Base-by-base conservation (phyloP, 2,113 vertebrate genomes). In the Polyodon spathula region DNA sequence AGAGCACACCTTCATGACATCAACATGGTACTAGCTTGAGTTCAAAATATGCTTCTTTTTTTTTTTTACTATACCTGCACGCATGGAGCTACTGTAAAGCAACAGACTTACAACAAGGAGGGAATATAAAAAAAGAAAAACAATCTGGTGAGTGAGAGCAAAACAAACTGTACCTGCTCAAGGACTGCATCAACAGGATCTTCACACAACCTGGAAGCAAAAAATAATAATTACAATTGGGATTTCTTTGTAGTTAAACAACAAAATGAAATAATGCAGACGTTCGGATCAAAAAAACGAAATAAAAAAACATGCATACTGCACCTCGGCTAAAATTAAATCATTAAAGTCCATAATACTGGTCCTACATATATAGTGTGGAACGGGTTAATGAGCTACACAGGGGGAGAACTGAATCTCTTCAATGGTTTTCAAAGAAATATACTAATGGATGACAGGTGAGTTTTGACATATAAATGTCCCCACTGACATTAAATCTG, bases 151-250 rank as follows among this genome's bases (percentile, higher is more conserved):
- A 27, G 27, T 27, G 27, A 27, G 27, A 27, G 27, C 8, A 52
- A 7, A 39, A 53, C 69, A 40, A 16, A 15, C 75, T 83, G 83
- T 16, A 88, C 84, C 2, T 87, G 73, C 0, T 70, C 66, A 1
- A 88, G 67, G 0, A 79, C 62, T 1, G 83, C 85, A 4, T 60
- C 66, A 11, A 88, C 65, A 0, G 85, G 86, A 63, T 88, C 86
- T 2, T 88, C 86, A 63, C 83, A 85, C 1, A 71, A 78, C 57
- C 86, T 88, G 66, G 40, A 64, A 51, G n/a, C 27, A 63, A 9
- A 14, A 38, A n/a, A n/a, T n/a, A n/a, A n/a, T n/a, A 41, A 14
- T 17, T 48, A 37, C 41, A 17, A 15, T 17, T 59, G 1, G 37
- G 7, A 41, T 17, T 11, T 42, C 27, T 56, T n/a, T n/a, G n/a